phyloP scores from a whole-genome alignment of 2,113 vertebrate species.

The Urocolius indicus region DNA sequence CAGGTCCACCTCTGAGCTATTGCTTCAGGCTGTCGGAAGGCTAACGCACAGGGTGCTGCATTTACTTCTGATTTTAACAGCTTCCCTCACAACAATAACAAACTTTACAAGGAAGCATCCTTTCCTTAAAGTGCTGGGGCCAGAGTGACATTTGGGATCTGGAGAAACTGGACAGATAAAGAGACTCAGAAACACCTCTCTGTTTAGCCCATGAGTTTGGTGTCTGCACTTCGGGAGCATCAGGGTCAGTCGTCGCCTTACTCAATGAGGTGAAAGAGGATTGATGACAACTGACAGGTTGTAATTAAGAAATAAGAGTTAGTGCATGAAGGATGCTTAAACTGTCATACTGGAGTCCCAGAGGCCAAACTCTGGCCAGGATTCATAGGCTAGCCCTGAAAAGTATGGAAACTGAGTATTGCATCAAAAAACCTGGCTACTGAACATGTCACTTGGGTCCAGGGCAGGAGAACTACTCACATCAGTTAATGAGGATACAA shows the following conservation, averaged over 20 bases:
- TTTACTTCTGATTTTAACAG: background rate
- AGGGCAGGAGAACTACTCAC: background rate
- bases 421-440: background rate
- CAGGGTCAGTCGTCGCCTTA: background rate
- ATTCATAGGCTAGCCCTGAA: background rate
- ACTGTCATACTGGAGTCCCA: background rate
- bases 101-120: background rate
- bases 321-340: background rate
- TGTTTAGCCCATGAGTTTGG: background rate
- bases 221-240: background rate
- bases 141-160: background rate
- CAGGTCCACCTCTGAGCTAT: constrained; percentile 36
- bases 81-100: background rate
- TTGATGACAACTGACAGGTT: background rate
- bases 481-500: rapidly evolving
- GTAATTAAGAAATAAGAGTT: background rate
- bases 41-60: background rate
- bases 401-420: background rate
- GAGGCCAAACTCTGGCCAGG: background rate
- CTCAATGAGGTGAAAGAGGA: background rate
- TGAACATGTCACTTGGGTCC: rapidly evolving
- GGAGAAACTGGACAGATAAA: background rate
- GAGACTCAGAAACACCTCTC: background rate
- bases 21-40: constrained; percentile 18
- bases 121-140: background rate